Evolutionary conservation across 2,888 invertebrate genomes (phyloP).

Genomic region (Deilephila porcellus): DNA sequence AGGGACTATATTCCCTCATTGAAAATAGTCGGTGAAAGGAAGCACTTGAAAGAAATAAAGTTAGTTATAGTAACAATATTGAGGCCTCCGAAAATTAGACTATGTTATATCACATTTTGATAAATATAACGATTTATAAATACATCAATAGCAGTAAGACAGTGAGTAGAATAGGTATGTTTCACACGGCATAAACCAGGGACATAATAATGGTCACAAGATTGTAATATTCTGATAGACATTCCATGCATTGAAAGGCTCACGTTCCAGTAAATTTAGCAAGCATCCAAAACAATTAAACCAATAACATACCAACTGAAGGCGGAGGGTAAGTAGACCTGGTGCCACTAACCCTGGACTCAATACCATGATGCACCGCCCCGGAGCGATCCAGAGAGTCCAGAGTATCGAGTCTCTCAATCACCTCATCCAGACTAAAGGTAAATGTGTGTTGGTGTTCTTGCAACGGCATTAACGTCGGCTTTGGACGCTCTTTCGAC

Average conservation of each 20-base stretch:
- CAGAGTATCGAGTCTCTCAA: slow-evolving; percentile 54
- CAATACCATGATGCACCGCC: slow-evolving; percentile 66
- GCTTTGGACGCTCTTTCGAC: slow-evolving; percentile 59
- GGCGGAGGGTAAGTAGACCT: slow-evolving; percentile 64
- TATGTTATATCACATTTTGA: too few species aligned
- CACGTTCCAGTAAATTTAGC: background rate
- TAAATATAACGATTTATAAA: too few species aligned
- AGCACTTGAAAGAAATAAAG: too few species aligned
- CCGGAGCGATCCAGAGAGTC: slow-evolving; percentile 71
- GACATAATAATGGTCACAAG: too few species aligned
- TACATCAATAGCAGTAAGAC: too few species aligned
- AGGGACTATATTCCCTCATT: too few species aligned
- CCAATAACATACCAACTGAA: slow-evolving; percentile 63
- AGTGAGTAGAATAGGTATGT: too few species aligned
- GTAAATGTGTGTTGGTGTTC: slow-evolving; percentile 57
- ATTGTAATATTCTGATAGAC: too few species aligned
- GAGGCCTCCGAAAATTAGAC: too few species aligned
- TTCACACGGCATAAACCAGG: too few species aligned
- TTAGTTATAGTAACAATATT: too few species aligned
- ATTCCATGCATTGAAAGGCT: background rate
- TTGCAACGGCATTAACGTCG: slow-evolving; percentile 54
- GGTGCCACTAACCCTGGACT: slow-evolving; percentile 60
- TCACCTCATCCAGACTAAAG: slow-evolving; percentile 56
- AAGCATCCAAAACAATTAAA: slow-evolving; percentile 13
- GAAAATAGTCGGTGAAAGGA: too few species aligned